Conservation (phyloP, 2,888 invertebrate genomes). For the Panopea generosa region DNA sequence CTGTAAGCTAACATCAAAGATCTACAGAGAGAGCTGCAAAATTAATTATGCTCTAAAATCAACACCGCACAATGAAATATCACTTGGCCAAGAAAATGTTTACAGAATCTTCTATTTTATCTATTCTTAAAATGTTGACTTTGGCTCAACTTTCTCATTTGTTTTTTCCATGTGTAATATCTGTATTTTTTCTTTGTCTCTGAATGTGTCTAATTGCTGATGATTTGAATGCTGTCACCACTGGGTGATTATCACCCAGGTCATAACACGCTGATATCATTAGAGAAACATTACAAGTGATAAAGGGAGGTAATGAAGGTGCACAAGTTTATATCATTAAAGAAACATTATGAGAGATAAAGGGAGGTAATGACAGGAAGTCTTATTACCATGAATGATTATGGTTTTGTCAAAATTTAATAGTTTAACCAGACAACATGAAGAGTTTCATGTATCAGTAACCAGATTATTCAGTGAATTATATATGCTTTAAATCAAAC, state of each 20-base stretch:
- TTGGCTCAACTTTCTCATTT: constrained; percentile 3
- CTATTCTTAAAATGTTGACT: constrained; percentile 48
- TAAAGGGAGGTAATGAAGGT: too few species aligned
- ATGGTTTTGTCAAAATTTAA: too few species aligned
- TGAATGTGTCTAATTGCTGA: neutral
- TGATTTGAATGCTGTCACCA: constrained; percentile 13
- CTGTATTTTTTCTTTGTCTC: constrained; percentile 11
- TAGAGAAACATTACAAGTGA: neutral
- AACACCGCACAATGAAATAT: constrained; percentile 56
- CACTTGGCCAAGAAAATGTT: constrained; percentile 63
- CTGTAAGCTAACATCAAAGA: constrained; percentile 44
- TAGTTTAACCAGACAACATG: too few species aligned
- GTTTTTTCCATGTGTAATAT: constrained; percentile 7
- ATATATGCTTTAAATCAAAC: too few species aligned
- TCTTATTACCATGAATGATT: too few species aligned
- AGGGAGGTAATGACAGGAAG: too few species aligned
- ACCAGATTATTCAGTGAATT: too few species aligned
- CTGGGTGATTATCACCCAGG: constrained; percentile 9
- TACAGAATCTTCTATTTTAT: constrained; percentile 42
- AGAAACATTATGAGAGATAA: constrained; percentile 28
- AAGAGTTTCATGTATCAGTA: too few species aligned
- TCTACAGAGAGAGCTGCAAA: constrained; percentile 35
- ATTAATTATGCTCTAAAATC: constrained; percentile 45
- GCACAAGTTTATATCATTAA: constrained; percentile 8
- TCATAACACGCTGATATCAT: neutral